Evolutionary conservation across 2,888 invertebrate genomes (phyloP).

Genomic region (Sarcophaga caerulescens): DNA sequence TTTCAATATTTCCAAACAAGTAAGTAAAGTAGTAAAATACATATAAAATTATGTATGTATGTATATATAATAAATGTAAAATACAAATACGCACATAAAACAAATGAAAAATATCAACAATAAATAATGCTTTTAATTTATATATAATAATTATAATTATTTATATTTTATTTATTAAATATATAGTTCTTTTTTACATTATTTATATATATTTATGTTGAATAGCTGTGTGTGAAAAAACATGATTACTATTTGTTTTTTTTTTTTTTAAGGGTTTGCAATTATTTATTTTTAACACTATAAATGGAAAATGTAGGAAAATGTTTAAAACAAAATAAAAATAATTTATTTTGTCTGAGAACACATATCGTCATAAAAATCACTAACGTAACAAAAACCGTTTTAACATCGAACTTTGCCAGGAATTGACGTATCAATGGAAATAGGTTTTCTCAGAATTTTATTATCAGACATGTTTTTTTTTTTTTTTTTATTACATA

Average conservation of each 20-base stretch:
- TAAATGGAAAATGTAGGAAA: conserved; percentile 6
- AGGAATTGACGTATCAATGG: background rate
- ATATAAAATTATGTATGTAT: conserved; percentile 46
- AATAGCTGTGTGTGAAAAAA: conserved; percentile 33
- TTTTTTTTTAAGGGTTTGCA: background rate
- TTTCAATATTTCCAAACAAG: conserved; percentile 67
- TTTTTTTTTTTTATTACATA: too few relatives aligned
- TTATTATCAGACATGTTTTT: too few relatives aligned
- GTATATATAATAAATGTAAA: conserved; percentile 39
- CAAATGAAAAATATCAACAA: conserved; percentile 56
- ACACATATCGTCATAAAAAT: background rate
- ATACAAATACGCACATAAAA: conserved; percentile 58
- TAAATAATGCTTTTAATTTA: conserved; percentile 46
- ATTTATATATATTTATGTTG: conserved; percentile 22
- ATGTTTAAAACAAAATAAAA: conserved; percentile 1
- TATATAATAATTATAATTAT: conserved; percentile 54
- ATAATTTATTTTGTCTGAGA: conserved; percentile 28
- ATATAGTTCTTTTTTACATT: conserved; percentile 38
- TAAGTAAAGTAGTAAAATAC: conserved; percentile 33
- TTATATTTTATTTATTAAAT: conserved; percentile 61
- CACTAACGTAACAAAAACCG: background rate
- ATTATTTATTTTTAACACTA: conserved; percentile 17
- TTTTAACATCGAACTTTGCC: background rate
- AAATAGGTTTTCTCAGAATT: too few relatives aligned
- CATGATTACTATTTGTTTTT: conserved; percentile 28